phyloP scores from a whole-genome alignment of 2,888 invertebrate genomes.

The Lasioglossum marginatum region DNA sequence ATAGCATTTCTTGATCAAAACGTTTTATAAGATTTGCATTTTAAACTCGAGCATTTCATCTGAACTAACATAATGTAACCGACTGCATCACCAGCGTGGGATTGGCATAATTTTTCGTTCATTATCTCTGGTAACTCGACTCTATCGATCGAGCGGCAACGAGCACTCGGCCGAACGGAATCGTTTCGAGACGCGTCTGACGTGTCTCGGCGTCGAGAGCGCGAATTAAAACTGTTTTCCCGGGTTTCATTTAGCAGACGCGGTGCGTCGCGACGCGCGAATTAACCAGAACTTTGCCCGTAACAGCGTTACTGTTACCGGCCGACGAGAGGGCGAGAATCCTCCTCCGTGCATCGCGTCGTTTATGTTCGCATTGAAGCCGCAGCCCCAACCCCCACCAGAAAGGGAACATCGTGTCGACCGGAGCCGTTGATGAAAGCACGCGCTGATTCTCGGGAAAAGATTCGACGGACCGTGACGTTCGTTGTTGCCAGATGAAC shows the following conservation, averaged over 20 bases:
- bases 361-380: slow-evolving; percentile 29
- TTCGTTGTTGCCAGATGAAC: slow-evolving; percentile 8
- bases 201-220: neutral
- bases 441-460: slow-evolving; percentile 9
- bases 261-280: slow-evolving; percentile 40
- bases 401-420: neutral
- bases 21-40: no score
- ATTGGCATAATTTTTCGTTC: slow-evolving; percentile 53
- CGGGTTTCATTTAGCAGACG: slow-evolving; percentile 40
- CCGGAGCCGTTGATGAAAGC: slow-evolving; percentile 2
- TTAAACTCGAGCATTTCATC: no score
- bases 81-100: slow-evolving; percentile 16
- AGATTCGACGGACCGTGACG: slow-evolving; percentile 24
- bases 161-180: neutral
- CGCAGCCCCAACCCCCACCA: neutral
- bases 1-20: no score
- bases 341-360: slow-evolving; percentile 3
- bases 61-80: neutral
- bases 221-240: slow-evolving; percentile 60
- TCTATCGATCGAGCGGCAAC: neutral
- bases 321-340: slow-evolving; percentile 38
- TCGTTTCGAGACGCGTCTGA: neutral
- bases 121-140: slow-evolving; percentile 49
- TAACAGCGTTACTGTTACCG: slow-evolving; percentile 64
- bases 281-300: slow-evolving; percentile 53